Evolutionary conservation across 2,113 vertebrate genomes (phyloP), one percentile per base, ranked within the genome.

Genomic region (Scolopax mira): DNA sequence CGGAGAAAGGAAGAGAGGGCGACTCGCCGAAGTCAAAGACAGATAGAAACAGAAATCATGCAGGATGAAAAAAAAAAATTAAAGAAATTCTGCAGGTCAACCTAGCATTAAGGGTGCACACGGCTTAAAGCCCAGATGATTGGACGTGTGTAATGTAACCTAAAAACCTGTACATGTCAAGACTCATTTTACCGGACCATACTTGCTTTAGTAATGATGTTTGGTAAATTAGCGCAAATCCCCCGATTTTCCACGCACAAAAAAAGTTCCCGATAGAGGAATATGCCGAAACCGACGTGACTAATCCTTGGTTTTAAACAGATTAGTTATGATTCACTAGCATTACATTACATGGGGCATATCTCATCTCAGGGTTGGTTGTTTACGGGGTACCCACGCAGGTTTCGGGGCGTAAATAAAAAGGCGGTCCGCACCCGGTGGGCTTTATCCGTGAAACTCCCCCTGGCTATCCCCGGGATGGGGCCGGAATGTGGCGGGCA

Each of bases 271-370:
- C 37, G 54, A 84, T 85, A 85, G 62, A 79, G 61, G 49, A 95
- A 66, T 77, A 95, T 54, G 69, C 72, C 4, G 55, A 94, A 95
- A 96, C 65, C 70, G 88, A 95, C 58, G 51, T 95, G 87, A 96
- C 94, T 97, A 97, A 97, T 96, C 94, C 60, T 82, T 48, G 83
- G 85, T 90, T 94, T 96, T 94, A 95, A 93, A 89, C 73, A 93
- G 95, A 97, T 97, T 97, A 97, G 94, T 62, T 95, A 80, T 91
- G 96, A 97, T 93, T 97, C 96, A 85, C 83, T 72, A 48, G 83
- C 80, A 54, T 86, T 93, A 52, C 10, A 18, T 94, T 96, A 79
- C 80, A 51, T 1, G 54, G 85, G 66, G 17, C 51, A 72, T 60
- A 92, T 57, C 81, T 66, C 44, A 24, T 61, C 86, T 55, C 89